Evolutionary conservation across 2,888 invertebrate species (phyloP).

Genomic region (Agrenia bidenticulata): DNA sequence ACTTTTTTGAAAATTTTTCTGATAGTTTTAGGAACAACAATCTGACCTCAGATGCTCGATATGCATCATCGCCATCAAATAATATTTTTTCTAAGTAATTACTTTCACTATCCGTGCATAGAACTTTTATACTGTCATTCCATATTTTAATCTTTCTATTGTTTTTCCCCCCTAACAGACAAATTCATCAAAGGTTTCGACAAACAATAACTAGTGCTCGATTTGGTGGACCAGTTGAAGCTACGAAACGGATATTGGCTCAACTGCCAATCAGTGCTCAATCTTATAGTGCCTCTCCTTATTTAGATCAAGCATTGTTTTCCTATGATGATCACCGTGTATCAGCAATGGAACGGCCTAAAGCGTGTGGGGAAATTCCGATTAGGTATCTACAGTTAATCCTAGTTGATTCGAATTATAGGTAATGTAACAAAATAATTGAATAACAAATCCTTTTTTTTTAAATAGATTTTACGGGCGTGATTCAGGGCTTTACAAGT

Average conservation of each 20-base stretch:
- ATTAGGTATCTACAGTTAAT: conserved; percentile 66
- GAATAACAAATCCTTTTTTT: conserved; percentile 8
- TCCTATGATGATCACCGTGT: conserved; percentile 96
- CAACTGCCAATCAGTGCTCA: conserved; percentile 93
- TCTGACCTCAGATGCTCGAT: conserved; percentile 77
- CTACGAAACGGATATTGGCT: conserved; percentile 82
- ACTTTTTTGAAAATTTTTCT: conserved; percentile 84
- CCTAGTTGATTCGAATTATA: neutral
- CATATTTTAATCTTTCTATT: no score
- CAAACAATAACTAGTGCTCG: conserved; percentile 86
- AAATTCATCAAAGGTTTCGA: conserved; percentile 72
- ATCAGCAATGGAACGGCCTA: conserved; percentile 91
- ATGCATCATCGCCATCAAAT: conserved; percentile 87
- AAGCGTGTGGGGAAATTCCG: conserved; percentile 87
- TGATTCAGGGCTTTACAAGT: conserved; percentile 74
- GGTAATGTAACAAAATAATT: neutral
- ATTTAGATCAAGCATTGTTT: conserved; percentile 85
- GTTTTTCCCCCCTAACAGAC: conserved; percentile 57
- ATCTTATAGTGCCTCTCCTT: conserved; percentile 89
- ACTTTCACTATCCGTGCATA: no score
- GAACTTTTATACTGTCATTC: no score
- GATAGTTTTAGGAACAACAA: conserved; percentile 89
- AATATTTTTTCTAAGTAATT: conserved; percentile 73
- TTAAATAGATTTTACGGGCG: conserved; percentile 77
- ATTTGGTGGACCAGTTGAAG: conserved; percentile 85